Base-by-base conservation (phyloP, 2,113 vertebrate genomes). In the Spheniscus mendiculus region DNA sequence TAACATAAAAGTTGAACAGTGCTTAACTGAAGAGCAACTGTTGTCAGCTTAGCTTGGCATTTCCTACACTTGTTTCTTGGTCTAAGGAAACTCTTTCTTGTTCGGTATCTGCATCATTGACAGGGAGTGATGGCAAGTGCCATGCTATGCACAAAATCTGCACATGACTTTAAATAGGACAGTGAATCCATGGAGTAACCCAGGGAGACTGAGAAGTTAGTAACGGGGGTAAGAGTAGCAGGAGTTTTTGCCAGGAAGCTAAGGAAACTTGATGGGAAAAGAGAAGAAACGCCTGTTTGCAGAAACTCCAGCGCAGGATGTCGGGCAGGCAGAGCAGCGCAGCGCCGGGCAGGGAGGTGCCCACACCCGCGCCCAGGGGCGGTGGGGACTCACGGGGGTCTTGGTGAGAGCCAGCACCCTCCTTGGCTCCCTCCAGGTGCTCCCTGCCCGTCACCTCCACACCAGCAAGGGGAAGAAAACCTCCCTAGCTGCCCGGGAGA, bases 181-280 rank as follows among this genome's bases (percentile, higher is more conserved):
- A 10, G 42, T 2, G 25, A 25, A 83, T 16, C 71, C 55, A 42
- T 0, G 21, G 40, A 34, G 32, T 52, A 69, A 23, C n/a, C 52
- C 45, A 16, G 10, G 26, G 23, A 36, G 26, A n/a, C 26, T 7
- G 36, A 55, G 36, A n/a, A 42, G 17, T 11, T 56, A 6, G 20
- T 23, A 47, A n/a, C 0, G 10, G 15, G 13, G 30, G n/a, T 45
- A 49, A 15, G 26, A 73, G 17, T 0, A 74, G 44, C 0, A 1
- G 3, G 11, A 22, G 58, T 34, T 87, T 25, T 21, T 10, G 14
- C 63, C 55, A 34, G 16, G 27, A 58, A 76, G 61, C 6, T 26
- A 6, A 38, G 7, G 50, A 27, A 78, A 21, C 11, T 9, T 27
- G 15, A 44, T 6, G 34, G 42, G 30, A 86, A 50, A 59, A 72